Percentiles rank a stretch among this genome's conserved stretches.
Conservation (phyloP, 64 coral and sea anemone genomes). For the Actinia equina region DNA sequence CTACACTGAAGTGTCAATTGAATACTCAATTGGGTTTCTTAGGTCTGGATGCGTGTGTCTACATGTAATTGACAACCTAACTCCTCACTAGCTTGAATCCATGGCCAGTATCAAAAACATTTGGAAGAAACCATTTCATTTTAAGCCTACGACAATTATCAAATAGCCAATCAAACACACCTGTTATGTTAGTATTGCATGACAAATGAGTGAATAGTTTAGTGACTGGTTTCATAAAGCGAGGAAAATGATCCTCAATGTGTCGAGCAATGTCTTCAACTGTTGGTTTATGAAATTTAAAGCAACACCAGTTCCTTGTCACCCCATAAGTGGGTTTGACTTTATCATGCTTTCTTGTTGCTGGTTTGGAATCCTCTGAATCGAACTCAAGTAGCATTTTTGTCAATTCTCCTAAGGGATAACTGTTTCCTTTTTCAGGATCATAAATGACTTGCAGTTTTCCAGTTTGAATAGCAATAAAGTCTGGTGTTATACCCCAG, state of each 20-base stretch:
- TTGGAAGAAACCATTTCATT: slow-evolving; percentile 82
- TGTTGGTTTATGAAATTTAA: slow-evolving; percentile 90
- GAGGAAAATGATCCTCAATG: slow-evolving; percentile 84
- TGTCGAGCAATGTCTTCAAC: slow-evolving; percentile 79
- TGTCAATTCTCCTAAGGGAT: slow-evolving; percentile 85
- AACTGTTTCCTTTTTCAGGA: slow-evolving; percentile 61
- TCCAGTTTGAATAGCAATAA: slow-evolving; percentile 89
- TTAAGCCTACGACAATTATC: slow-evolving; percentile 59
- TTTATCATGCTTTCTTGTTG: slow-evolving; percentile 53
- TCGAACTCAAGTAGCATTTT: slow-evolving; percentile 80
- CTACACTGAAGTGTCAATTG: no score
- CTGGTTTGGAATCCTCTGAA: slow-evolving; percentile 38
- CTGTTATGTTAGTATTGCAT: slow-evolving; percentile 65
- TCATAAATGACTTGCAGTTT: slow-evolving; percentile 57
- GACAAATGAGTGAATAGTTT: slow-evolving; percentile 81
- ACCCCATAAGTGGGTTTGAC: slow-evolving; percentile 88
- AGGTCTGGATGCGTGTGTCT: no score
- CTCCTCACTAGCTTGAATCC: slow-evolving; percentile 87
- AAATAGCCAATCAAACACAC: slow-evolving; percentile 62
- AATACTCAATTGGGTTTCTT: no score
- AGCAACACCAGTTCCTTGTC: slow-evolving; percentile 83
- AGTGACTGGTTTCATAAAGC: slow-evolving; percentile 81
- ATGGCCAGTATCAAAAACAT: slow-evolving; percentile 88
- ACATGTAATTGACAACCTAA: neutral
- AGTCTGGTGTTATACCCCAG: slow-evolving; percentile 69